Base-by-base conservation (phyloP, 2,888 invertebrate species). In the Odontocerum albicorne region DNA sequence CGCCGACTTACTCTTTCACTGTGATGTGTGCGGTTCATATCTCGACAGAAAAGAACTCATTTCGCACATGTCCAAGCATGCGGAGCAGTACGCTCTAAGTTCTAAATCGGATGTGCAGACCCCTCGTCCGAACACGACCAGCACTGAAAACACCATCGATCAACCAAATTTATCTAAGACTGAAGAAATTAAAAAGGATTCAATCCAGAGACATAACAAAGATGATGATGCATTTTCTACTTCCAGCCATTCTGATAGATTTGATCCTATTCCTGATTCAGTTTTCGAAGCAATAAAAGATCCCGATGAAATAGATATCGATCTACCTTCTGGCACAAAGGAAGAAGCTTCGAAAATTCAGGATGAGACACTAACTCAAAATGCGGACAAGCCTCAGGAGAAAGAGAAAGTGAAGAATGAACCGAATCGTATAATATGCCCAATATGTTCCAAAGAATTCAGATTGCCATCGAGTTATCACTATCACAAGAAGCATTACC, bases 401-500 rank as follows among this genome's bases (percentile, higher is more conserved):
- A 40, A 49, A n/a, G 20, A 27, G 17, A 36, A 38, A 16, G 27
- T 22, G 12, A 44, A 43, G 15, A 16, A 10, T 19, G 36, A 57
- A 36, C 43, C 57, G 4, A 57, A 52, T 8, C 57, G 56, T 13
- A 73, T 73, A 19, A 71, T 71, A 1, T 82, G 82, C 59, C 73
- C 73, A 8, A 67, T 72, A 31, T 80, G 80, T 63, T 68, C 69
- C 2, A 79, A 78, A 61, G 68, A 67, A 43, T 81, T 76, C 66
- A 68, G 65, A 1, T 74, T 74, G n/a, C 65, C 73, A 0, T 77
- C 77, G 2, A 76, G 76, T 64, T 72, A 77, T 59, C 75, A 75
- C 65, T 79, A 81, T 62, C 82, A 82, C 64, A 64, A 80, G 59
- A 77, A 75, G 57, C 71, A 79, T 64, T 69, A 70, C 8, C 82